phyloP scores from a whole-genome alignment of 2,113 vertebrate species.

The Himantopus leucocephalus region DNA sequence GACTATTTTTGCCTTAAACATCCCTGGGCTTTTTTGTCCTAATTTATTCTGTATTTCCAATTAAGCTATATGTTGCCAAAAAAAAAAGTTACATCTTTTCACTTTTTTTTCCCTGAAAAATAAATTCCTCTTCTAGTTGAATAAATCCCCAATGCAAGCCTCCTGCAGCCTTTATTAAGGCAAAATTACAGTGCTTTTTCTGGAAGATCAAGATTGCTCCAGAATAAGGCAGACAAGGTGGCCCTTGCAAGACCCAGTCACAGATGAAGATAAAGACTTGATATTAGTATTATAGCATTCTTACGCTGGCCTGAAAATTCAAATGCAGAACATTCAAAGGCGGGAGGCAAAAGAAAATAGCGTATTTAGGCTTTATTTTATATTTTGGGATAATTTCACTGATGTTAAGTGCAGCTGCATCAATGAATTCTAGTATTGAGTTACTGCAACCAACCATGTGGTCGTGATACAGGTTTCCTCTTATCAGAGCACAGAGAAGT shows the following conservation, averaged over 20 bases:
- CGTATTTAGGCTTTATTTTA: not conserved
- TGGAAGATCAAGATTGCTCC: not conserved
- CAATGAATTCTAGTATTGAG: not conserved
- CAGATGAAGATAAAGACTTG: not conserved
- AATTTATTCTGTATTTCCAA: slow-evolving; percentile 47
- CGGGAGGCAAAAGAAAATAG: not conserved
- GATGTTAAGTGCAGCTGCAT: not conserved
- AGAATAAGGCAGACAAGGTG: not conserved
- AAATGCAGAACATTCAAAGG: not conserved
- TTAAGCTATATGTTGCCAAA: not conserved
- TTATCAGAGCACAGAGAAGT: not conserved
- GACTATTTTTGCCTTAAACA: slow-evolving; percentile 54
- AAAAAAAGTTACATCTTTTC: not conserved
- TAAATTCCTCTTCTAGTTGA: not conserved
- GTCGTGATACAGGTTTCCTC: rapidly evolving
- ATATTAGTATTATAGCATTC: not conserved
- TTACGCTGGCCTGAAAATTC: not conserved
- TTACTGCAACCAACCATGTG: not conserved
- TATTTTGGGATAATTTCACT: not conserved
- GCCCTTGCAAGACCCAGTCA: not conserved
- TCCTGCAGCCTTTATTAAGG: not conserved
- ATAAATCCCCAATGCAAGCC: not conserved
- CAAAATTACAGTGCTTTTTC: not conserved
- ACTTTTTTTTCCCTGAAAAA: not conserved
- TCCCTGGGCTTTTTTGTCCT: slow-evolving; percentile 35